Evolutionary conservation across 2,888 invertebrate genomes (phyloP), one percentile per base, ranked within the genome.

Genomic region (Laothoe populi): DNA sequence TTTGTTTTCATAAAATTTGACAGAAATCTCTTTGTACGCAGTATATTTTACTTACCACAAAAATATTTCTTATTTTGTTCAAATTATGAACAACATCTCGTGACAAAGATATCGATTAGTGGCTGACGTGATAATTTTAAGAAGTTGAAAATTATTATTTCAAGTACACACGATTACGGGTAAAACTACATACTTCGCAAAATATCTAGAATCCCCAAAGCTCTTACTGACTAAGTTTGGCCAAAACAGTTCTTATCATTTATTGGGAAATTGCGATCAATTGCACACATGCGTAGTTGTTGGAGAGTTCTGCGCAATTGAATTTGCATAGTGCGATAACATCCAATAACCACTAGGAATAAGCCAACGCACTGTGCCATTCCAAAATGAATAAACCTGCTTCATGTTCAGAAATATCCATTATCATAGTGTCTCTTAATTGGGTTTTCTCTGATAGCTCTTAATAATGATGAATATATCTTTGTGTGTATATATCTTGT

Each of bases 301-400:
- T 73, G 63, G 75, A 82, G 78, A 81, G 79, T 79, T 77, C 69
- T 76, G 75, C 64, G 73, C 82, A 78, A 83, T 87, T 82, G 75
- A 82, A 87, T 87, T 87, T 86, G 82, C 84, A 86, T 86, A 83
- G 65, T 64, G 67, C 77, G 77, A 81, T 83, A 81, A 74, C 78
- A 73, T 71, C 75, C 79, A 80, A 81, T 84, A 81, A 74, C 78
- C 78, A 71, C 66, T 62, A 69, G 69, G 75, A 73, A 77, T 77
- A 72, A 70, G 69, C 70, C 68, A 64, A 64, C 64, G 49, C 64
- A 65, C 69, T 74, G 64, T 70, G 67, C 67, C 26, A 26, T 24
- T 26, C n/a, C 2, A 13, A 26, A 26, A 48, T 48, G 26, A 48
- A 5, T 24, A 48, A n/a, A 26, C n/a, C 31, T 35, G 8, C 11